Conservation (phyloP, 1,140 invertebrate genomes). For the Protaetia brevitarsis region DNA sequence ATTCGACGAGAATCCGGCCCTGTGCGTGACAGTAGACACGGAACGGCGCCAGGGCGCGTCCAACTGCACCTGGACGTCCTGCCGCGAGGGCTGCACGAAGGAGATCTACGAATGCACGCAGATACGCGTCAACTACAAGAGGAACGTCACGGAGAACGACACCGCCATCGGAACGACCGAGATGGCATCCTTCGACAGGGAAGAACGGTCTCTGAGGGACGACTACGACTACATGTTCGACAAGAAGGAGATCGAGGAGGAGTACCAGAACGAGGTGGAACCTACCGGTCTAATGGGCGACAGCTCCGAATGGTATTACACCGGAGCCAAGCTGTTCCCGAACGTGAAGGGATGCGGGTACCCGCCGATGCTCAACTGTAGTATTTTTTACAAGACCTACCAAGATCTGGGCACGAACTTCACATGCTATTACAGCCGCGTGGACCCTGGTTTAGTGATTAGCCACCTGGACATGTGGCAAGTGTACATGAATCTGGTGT, state of each 20-base stretch:
- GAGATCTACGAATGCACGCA: conserved; percentile 85
- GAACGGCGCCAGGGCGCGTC: conserved; percentile 71
- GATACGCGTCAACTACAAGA: conserved; percentile 83
- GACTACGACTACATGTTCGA: conserved; percentile 56
- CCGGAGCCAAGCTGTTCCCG: conserved; percentile 75
- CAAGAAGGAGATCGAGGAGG: conserved; percentile 39
- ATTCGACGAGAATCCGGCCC: conserved; percentile 76
- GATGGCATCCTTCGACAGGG: conserved; percentile 37
- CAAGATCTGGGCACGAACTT: conserved; percentile 75
- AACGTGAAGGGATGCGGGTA: conserved; percentile 90
- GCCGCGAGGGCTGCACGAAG: conserved; percentile 86
- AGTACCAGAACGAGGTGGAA: conserved; percentile 41
- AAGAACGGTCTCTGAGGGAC: conserved; percentile 56
- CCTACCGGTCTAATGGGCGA: conserved; percentile 68
- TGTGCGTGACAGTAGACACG: conserved; percentile 72
- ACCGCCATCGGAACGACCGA: conserved; percentile 32
- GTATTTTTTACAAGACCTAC: conserved; percentile 74
- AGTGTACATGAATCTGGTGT: conserved; percentile 83
- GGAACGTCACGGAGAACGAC: conserved; percentile 29
- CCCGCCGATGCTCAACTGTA: conserved; percentile 84
- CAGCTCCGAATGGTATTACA: conserved; percentile 77
- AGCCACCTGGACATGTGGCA: conserved; percentile 84
- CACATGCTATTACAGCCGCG: conserved; percentile 81
- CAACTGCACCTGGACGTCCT: conserved; percentile 88
- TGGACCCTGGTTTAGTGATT: conserved; percentile 81